A percentile compares a stretch with the other conserved stretches of the same genome.
phyloP scores from a whole-genome alignment of 2,888 invertebrate genomes.

The Trileptium ribeirensis region DNA sequence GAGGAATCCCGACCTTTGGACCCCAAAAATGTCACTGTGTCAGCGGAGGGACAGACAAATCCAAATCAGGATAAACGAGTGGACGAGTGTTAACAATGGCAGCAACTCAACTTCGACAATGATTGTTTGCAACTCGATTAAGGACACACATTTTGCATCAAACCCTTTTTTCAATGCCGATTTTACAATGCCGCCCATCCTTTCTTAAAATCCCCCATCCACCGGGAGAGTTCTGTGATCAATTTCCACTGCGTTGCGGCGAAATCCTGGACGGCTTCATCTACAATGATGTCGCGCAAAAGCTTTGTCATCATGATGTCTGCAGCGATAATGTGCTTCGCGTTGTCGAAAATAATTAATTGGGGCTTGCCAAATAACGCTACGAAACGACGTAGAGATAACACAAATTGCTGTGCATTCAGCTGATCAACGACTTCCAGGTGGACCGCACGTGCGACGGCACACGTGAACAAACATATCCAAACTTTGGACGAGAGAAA shows the following conservation, averaged over 20 bases:
- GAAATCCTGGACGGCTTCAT: background rate
- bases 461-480: constrained; percentile 20
- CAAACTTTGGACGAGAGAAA: too few species aligned
- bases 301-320: constrained; percentile 33
- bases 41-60: background rate
- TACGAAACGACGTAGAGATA: constrained; percentile 45
- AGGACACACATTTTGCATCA: background rate
- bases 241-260: background rate
- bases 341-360: constrained; percentile 51
- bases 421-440: constrained; percentile 33
- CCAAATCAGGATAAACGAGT: background rate
- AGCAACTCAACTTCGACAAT: background rate
- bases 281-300: background rate
- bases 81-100: constrained; percentile 11
- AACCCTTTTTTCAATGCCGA: background rate
- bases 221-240: background rate
- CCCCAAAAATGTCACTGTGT: background rate
- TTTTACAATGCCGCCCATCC: background rate
- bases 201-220: background rate
- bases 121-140: constrained; percentile 3
- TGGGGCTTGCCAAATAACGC: constrained; percentile 40
- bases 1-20: background rate
- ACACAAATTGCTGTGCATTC: constrained; percentile 45
- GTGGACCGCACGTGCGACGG: constrained; percentile 14
- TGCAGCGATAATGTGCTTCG: constrained; percentile 46